Evolutionary conservation across 2,888 invertebrate species (phyloP).

Genomic region (Platycnemis pennipes): DNA sequence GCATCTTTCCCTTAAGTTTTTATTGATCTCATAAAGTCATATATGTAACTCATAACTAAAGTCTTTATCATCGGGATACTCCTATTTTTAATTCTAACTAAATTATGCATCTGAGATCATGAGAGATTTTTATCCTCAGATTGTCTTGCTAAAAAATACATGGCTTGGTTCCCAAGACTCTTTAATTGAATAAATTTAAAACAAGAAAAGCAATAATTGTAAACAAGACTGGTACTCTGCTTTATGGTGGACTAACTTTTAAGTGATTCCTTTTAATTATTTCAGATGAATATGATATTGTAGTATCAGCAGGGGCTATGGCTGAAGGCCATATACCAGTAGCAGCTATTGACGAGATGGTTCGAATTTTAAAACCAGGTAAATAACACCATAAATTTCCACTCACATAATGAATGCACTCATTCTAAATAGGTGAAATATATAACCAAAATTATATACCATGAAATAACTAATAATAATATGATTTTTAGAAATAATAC

Average conservation of each 20-base stretch:
- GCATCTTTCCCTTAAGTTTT: too few species aligned
- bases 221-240: not conserved
- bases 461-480: not conserved
- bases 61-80: too few species aligned
- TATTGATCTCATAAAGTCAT: too few species aligned
- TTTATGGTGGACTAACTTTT: not conserved
- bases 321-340: conserved; percentile 77
- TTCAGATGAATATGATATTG: conserved; percentile 75
- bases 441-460: too few species aligned
- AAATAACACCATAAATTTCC: not conserved
- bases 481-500: not conserved
- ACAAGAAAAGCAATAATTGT: too few species aligned
- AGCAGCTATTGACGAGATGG: conserved; percentile 75
- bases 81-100: too few species aligned
- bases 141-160: too few species aligned
- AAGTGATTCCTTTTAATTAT: conserved; percentile 18
- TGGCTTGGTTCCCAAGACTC: too few species aligned
- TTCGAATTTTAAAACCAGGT: conserved; percentile 76
- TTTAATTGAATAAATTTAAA: too few species aligned
- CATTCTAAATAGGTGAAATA: not conserved
- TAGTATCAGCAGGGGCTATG: conserved; percentile 76
- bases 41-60: too few species aligned
- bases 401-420: not conserved
- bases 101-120: too few species aligned
- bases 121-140: too few species aligned